A percentile compares a stretch with the other conserved stretches of the same genome.
phyloP scores from a whole-genome alignment of 2,888 invertebrate genomes.

The Callyntrura sp. region DNA sequence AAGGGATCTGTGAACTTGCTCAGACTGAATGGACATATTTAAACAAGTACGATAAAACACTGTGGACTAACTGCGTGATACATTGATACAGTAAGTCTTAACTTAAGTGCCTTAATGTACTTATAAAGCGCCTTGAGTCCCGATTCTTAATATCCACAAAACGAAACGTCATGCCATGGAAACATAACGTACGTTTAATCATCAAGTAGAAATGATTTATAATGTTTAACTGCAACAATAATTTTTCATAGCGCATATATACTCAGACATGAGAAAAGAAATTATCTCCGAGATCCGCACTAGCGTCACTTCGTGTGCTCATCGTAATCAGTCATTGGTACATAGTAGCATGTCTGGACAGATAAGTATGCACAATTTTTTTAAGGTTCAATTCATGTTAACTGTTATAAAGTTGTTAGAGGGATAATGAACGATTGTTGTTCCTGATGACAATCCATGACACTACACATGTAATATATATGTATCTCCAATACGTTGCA shows the following conservation, averaged over 20 bases:
- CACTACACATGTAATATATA: neutral
- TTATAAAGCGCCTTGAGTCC: too few relatives aligned
- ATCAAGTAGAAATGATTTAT: neutral
- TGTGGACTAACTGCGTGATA: neutral
- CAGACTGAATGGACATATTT: neutral
- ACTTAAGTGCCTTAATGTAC: neutral
- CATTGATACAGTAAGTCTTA: neutral
- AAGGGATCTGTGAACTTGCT: neutral
- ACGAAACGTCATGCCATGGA: too few relatives aligned
- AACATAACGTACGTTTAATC: too few relatives aligned
- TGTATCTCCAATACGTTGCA: neutral
- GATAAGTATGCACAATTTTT: slow-evolving; percentile 1
- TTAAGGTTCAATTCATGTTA: neutral
- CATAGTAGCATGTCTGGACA: slow-evolving; percentile 22
- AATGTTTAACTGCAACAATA: neutral
- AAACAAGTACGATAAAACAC: neutral
- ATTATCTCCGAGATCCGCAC: neutral
- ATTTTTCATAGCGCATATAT: neutral
- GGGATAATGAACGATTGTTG: neutral
- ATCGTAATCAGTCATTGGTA: slow-evolving; percentile 43
- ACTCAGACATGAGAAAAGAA: neutral
- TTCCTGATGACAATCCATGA: neutral
- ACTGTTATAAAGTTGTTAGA: neutral
- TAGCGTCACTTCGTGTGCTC: neutral
- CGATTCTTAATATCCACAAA: too few relatives aligned